These are phyloP conservation scores for Orthosia cruda DNA, from an alignment of 2,888 invertebrate species.

Conservation along the genomic window DNA sequence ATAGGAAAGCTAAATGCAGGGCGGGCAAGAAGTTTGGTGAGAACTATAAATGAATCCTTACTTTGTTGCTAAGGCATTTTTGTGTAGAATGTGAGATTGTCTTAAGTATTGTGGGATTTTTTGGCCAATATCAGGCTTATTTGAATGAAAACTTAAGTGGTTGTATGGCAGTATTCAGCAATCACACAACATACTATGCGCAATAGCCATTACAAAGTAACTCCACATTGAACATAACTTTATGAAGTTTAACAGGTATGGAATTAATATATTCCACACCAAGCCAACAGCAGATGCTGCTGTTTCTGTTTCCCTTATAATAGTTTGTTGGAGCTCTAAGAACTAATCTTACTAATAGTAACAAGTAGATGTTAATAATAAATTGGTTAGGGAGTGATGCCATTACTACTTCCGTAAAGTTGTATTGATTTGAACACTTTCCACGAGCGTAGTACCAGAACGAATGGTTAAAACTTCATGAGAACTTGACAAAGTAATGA, in stretches of 20 bases:
- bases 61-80: neutral
- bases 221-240: neutral
- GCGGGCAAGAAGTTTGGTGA: no score
- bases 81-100: neutral
- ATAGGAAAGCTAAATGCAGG: no score
- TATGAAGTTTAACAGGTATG: neutral
- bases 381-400: constrained; percentile 13
- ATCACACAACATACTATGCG: neutral
- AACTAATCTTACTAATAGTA: neutral
- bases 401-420: constrained; percentile 6
- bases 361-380: neutral
- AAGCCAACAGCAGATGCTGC: neutral
- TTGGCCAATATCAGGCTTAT: no score
- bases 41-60: neutral
- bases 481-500: neutral
- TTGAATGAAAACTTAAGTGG: neutral
- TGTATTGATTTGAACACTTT: constrained; percentile 16
- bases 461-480: constrained; percentile 17
- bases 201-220: neutral
- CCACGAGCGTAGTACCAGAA: neutral
- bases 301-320: neutral
- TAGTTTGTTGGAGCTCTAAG: neutral
- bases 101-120: neutral
- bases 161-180: neutral
- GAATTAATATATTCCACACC: no score